Base-by-base conservation (phyloP, 2,888 invertebrate genomes). In the Thereva nobilitata region DNA sequence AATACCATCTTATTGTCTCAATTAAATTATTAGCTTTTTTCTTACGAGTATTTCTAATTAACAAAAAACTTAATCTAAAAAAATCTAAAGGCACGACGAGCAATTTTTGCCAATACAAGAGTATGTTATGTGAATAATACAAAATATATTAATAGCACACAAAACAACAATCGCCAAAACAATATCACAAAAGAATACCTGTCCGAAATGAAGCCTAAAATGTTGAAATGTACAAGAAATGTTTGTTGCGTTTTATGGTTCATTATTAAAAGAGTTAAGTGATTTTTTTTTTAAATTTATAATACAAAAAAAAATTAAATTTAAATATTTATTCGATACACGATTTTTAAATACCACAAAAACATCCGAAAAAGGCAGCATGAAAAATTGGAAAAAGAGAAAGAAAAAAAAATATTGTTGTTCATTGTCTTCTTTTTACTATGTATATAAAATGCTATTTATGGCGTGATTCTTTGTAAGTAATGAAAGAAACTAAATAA, bases 141-240 rank as follows among this genome's bases (percentile, higher is more conserved):
- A 80, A 71, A 81, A 75, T 68, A 81, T 74, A 73, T 81, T 81
- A 75, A 81, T 81, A 67, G 79, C 77, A 76, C 81, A 79, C 72
- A 81, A 77, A 72, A 80, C 75, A 72, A 80, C 71, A 73, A 81
- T 76, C 73, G 80, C 79, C 74, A 81, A 75, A 72, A 81, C 74
- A 74, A 80, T 76, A 78, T 81, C 81, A 77, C 80, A 81, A 78
- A 79, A 78, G 74, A 78, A 74, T 81, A 81, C 81, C 81, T 81
- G 78, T 75, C 80, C 81, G 73, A 78, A 78, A 72, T 78, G 79
- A 73, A 79, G 77, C 75, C 81, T 81, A 74, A 67, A 57, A 50
- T 57, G 42, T 23, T 61, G 61, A 55, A 55, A 49, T n/a, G n/a
- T n/a, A 45, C 8, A n/a, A 10, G 8, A 44, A n/a, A 45, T 45